Base-by-base conservation (phyloP, 2,888 invertebrate genomes). In the Tupiocoris notatus region DNA sequence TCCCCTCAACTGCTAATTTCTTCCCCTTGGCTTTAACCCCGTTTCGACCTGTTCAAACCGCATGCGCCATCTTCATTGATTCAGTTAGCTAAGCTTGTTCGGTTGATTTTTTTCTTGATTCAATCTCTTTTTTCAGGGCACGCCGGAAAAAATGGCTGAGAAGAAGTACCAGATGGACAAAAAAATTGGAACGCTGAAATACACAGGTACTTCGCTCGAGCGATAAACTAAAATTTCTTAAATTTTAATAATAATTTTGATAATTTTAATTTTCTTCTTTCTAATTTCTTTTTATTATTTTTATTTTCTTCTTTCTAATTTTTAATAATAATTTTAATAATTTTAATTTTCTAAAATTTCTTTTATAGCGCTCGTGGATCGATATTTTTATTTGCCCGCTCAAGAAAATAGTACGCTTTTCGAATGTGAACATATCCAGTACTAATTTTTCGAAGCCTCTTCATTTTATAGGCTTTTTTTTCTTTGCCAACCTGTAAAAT, bases 111-210 rank as follows among this genome's bases (percentile, higher is more conserved):
- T 70, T 22, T 21, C 2, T 18, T 54, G 1, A 54, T 66, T 21
- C 7, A 16, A 16, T n/a, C 1, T 17, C n/a, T 54, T 54, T n/a
- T 67, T 70, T 22, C 9, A 70, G 70, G 70, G 57, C 58, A 59
- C 58, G 22, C 58, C 59, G 20, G 25, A 59, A 58, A 59, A 70
- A 70, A 70, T 70, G 70, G 70, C 70, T 23, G 70, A 70, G 24
- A 70, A 70, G 65, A 79, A 77, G 62, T 79, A 79, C 56, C 77
- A 76, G 58, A 39, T 79, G 74, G 79, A 79, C 76, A 79, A 79
- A 64, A 76, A 79, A 54, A 68, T 76, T 12, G 79, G 73, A 7
- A 59, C 58, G 39, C 79, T 77, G 56, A 77, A 79, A 59, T 79
- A 77, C 21, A 79, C 79, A 76, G 77, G 79, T 79, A 70, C 75